These are phyloP conservation scores for Drosophila robusta DNA, from an alignment of 2,888 invertebrate genomes.

Conservation along the genomic window DNA sequence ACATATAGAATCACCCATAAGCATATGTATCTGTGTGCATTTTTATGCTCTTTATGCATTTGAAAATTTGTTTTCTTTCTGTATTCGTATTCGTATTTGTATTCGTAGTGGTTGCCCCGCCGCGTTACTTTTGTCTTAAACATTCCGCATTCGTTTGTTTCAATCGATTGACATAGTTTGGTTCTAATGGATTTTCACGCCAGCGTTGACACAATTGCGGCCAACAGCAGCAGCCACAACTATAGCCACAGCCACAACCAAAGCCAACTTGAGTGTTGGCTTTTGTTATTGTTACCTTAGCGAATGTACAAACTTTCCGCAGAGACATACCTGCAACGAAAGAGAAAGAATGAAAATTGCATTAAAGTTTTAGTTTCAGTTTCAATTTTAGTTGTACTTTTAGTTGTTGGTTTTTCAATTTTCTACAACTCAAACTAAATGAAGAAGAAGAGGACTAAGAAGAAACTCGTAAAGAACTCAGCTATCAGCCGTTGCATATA, in stretches of 20 bases:
- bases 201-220: conserved; percentile 74
- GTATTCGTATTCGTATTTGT: conserved; percentile 21
- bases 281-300: conserved; percentile 37
- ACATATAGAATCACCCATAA: conserved; percentile 19
- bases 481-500: conserved; percentile 34
- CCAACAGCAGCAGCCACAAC: conserved; percentile 34
- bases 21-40: conserved; percentile 16
- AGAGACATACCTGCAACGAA: conserved; percentile 67
- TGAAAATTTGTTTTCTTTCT: conserved; percentile 33
- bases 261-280: conserved; percentile 47
- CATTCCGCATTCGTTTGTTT: conserved; percentile 62
- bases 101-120: conserved; percentile 4
- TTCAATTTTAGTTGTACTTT: conserved; percentile 14
- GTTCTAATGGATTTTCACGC: conserved; percentile 80
- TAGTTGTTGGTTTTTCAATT: conserved; percentile 26
- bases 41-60: conserved; percentile 50
- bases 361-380: conserved; percentile 63
- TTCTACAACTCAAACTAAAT: conserved; percentile 1
- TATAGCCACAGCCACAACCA: conserved; percentile 28
- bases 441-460: neutral
- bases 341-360: conserved; percentile 60
- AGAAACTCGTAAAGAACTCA: conserved; percentile 17
- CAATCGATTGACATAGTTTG: conserved; percentile 79
- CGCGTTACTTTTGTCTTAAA: conserved; percentile 19
- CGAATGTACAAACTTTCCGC: conserved; percentile 25